A percentile compares a stretch with the other conserved stretches of the same genome.
Conservation (phyloP, 2,113 vertebrate species). For the Jacana jacana region DNA sequence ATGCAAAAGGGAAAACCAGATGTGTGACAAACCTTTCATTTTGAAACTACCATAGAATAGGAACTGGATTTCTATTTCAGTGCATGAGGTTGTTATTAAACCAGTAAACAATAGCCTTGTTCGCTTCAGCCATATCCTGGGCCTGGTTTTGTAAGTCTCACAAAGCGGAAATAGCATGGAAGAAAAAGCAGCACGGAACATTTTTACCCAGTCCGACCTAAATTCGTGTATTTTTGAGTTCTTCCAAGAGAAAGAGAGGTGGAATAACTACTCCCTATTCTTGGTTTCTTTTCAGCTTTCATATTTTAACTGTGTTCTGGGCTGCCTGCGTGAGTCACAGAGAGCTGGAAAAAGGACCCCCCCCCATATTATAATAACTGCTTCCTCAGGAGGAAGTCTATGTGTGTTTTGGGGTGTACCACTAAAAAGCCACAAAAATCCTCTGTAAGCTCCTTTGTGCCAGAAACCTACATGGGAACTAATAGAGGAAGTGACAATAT, state of each 20-base stretch:
- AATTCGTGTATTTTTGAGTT: constrained; percentile 35
- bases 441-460: neutral
- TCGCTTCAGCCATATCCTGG: neutral
- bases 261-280: constrained; percentile 37
- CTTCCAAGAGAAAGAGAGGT: constrained; percentile 44
- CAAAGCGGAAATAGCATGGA: neutral
- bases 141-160: neutral
- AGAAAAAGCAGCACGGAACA: constrained; percentile 32
- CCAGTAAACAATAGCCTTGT: constrained; percentile 5
- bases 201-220: constrained; percentile 51
- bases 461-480: neutral
- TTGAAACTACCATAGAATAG: neutral
- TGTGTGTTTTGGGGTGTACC: neutral
- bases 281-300: constrained; percentile 45
- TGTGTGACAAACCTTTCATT: neutral
- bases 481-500: neutral
- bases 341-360: constrained; percentile 26
- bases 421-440: constrained; percentile 1
- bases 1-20: neutral
- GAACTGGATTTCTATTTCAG: neutral
- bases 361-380: neutral
- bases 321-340: constrained; percentile 49
- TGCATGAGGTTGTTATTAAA: constrained; percentile 12
- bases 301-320: constrained; percentile 26
- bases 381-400: neutral